phyloP scores from a whole-genome alignment of 2,797 vertebrate genomes.

The Apogon talboti region DNA sequence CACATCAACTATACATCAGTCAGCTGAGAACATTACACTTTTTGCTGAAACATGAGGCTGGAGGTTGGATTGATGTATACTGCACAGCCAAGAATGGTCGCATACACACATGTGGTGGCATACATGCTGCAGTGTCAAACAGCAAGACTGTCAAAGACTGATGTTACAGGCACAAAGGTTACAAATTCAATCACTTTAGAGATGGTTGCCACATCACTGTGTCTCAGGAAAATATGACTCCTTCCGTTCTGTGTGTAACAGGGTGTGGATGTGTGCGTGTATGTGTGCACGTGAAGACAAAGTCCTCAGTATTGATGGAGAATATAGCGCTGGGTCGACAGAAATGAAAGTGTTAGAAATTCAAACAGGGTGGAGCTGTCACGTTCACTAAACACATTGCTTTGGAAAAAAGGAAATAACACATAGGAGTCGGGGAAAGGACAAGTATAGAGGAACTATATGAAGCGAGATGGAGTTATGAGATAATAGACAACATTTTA shows the following conservation, averaged over 20 bases:
- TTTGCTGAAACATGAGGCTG: background rate
- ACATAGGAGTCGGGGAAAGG: conserved; percentile 10
- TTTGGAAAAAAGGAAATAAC: conserved; percentile 25
- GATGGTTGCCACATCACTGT: conserved; percentile 47
- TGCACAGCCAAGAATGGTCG: background rate
- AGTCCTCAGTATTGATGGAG: background rate
- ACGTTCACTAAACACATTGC: conserved; percentile 30
- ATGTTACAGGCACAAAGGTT: conserved; percentile 71
- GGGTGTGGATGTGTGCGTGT: conserved; percentile 8
- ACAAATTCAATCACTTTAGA: conserved; percentile 75
- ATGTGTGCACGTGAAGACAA: conserved; percentile 16
- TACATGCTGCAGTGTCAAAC: conserved; percentile 24
- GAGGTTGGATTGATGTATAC: background rate
- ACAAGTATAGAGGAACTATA: conserved; percentile 18
- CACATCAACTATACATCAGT: conserved; percentile 20
- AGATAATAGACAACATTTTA: conserved; percentile 25
- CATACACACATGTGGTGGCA: conserved; percentile 5
- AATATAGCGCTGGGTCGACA: conserved; percentile 60
- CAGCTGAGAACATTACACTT: conserved; percentile 1
- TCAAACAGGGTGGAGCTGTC: conserved; percentile 56
- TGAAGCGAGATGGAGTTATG: conserved; percentile 14
- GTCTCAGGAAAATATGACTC: conserved; percentile 56
- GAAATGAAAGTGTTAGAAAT: conserved; percentile 59
- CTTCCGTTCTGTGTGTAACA: conserved; percentile 14
- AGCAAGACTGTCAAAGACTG: conserved; percentile 59